Percentiles rank a stretch among this genome's conserved stretches.
These are phyloP conservation scores for Bombus impatiens DNA, from an alignment of 1,140 invertebrate genomes.

Conservation along the genomic window DNA sequence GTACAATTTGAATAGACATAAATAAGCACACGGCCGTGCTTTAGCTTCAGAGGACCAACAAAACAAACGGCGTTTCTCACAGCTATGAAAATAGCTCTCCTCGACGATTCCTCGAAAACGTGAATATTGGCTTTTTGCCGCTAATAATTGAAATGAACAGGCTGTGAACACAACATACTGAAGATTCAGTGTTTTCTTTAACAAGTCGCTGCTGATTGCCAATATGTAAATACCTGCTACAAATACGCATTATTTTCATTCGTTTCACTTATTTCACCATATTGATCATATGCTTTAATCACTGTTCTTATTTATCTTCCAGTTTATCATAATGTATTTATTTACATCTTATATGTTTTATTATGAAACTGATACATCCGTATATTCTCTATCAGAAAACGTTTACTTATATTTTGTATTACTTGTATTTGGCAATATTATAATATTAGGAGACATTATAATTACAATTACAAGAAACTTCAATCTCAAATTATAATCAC, in stretches of 20 bases:
- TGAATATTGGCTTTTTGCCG: constrained; percentile 4
- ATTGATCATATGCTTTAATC: background rate
- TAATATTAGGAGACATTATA: no score
- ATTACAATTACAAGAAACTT: no score
- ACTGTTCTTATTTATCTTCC: background rate
- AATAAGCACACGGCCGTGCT: background rate
- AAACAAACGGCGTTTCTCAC: constrained; percentile 12
- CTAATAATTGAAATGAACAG: constrained; percentile 29
- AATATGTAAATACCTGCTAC: no score
- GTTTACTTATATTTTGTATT: no score
- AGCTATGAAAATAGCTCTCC: constrained; percentile 36
- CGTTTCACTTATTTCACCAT: background rate
- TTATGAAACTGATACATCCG: no score
- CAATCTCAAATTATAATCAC: no score
- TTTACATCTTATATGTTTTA: background rate
- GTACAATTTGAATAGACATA: background rate
- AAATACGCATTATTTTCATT: background rate
- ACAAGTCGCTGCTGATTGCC: no score
- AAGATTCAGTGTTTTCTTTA: background rate
- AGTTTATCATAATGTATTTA: background rate
- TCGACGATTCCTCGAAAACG: constrained; percentile 26
- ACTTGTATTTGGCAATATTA: no score
- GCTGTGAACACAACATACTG: background rate
- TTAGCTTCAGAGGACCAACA: background rate
- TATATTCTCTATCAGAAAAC: no score